phyloP scores from a whole-genome alignment of 1,140 invertebrate genomes.

The Tigriopus japonicus region DNA sequence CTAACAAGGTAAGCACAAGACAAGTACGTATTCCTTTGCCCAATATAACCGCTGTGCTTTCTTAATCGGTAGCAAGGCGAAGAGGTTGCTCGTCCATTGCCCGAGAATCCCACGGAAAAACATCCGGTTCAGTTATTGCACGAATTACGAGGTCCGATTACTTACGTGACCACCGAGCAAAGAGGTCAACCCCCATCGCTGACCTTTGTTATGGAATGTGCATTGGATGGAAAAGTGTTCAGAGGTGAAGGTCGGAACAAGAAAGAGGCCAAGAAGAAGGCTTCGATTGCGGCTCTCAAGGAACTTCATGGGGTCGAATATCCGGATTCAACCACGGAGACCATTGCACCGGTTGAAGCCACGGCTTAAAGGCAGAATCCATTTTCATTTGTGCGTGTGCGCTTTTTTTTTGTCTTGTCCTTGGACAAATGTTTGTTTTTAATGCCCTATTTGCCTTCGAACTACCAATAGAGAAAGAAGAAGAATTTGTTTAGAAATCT shows the following conservation, averaged over 20 bases:
- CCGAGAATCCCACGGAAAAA: not conserved
- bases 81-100: not conserved
- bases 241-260: conserved; percentile 3
- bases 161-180: not conserved
- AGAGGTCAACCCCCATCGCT: not conserved
- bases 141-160: not conserved
- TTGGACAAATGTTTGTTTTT: no score
- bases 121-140: conserved; percentile 9
- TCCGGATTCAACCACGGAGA: not conserved
- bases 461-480: no score
- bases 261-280: conserved; percentile 10
- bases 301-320: not conserved
- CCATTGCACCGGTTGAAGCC: no score
- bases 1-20: not conserved
- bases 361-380: no score
- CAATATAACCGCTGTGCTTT: not conserved
- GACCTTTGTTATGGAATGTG: not conserved
- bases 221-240: not conserved
- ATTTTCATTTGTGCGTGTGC: no score
- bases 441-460: no score
- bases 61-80: not conserved
- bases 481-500: no score
- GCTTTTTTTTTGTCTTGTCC: no score
- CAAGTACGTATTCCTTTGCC: not conserved
- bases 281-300: not conserved